Evolutionary conservation across 2,113 vertebrate genomes (phyloP).

Genomic region (Myotis lucifugus): DNA sequence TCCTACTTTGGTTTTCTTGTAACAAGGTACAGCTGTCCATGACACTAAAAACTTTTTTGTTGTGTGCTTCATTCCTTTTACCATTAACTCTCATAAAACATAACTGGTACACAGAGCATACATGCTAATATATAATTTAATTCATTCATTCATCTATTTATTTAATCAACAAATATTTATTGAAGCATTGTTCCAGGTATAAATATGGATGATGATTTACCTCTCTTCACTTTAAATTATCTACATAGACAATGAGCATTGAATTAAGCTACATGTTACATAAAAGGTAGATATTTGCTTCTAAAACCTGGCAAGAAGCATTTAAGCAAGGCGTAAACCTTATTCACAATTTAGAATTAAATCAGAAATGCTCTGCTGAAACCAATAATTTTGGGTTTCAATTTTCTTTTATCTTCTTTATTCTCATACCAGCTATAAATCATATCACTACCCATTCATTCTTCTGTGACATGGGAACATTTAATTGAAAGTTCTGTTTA

Average conservation of each 20-base stretch:
- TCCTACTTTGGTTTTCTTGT: background rate
- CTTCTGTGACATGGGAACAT: slow-evolving; percentile 62
- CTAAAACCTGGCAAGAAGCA: background rate
- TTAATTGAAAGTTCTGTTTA: slow-evolving; percentile 78
- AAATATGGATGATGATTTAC: background rate
- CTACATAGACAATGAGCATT: slow-evolving; percentile 44
- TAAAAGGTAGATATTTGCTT: slow-evolving; percentile 61
- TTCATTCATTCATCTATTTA: slow-evolving; percentile 44
- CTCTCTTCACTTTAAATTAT: slow-evolving; percentile 25
- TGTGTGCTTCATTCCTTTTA: background rate
- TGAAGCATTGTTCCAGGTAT: background rate
- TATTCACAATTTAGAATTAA: slow-evolving; percentile 53
- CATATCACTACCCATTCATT: slow-evolving; percentile 73
- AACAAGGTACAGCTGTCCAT: background rate
- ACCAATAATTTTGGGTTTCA: slow-evolving; percentile 73
- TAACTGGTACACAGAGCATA: background rate
- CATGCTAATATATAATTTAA: background rate
- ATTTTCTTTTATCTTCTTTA: slow-evolving; percentile 78
- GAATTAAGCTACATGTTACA: slow-evolving; percentile 10
- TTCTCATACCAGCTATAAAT: slow-evolving; percentile 79
- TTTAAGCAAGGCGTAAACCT: background rate
- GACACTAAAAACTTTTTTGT: background rate
- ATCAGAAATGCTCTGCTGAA: slow-evolving; percentile 73
- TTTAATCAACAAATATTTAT: slow-evolving; percentile 50
- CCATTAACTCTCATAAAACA: background rate